Percentiles rank a stretch among this genome's conserved stretches.
phyloP scores from a whole-genome alignment of 2,888 invertebrate genomes.

The Eristalinus aeneus region DNA sequence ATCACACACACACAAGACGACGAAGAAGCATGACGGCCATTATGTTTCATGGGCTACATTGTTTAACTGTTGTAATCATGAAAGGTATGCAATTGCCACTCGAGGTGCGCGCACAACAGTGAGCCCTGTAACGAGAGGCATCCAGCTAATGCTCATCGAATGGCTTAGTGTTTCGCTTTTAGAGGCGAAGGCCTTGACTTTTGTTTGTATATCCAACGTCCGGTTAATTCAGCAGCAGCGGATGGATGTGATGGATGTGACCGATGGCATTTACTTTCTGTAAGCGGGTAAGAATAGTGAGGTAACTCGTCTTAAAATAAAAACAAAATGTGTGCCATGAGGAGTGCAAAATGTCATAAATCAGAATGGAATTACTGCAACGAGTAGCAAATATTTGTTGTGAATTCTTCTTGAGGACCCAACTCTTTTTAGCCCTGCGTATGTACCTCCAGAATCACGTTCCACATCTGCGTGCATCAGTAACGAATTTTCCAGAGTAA shows the following conservation, averaged over 20 bases:
- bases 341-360: too few relatives aligned
- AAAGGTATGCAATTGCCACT: slow-evolving; percentile 19
- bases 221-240: slow-evolving; percentile 34
- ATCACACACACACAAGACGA: background rate
- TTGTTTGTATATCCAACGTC: slow-evolving; percentile 32
- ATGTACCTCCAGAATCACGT: too few relatives aligned
- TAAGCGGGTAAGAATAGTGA: background rate
- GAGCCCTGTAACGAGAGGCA: background rate
- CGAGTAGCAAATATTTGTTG: too few relatives aligned
- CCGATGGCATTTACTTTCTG: background rate
- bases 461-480: too few relatives aligned
- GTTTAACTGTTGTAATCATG: slow-evolving; percentile 17
- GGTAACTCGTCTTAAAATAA: background rate
- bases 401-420: too few relatives aligned
- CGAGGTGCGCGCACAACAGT: slow-evolving; percentile 6
- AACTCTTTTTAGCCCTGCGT: too few relatives aligned
- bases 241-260: slow-evolving; percentile 2
- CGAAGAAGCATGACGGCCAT: slow-evolving; percentile 13
- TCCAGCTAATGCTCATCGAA: slow-evolving; percentile 3
- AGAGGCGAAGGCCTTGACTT: slow-evolving; percentile 47
- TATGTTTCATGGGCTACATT: slow-evolving; percentile 16
- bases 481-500: too few relatives aligned
- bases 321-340: too few relatives aligned
- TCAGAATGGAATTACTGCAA: background rate
- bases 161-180: slow-evolving; percentile 28